A percentile compares a stretch with the other conserved stretches of the same genome.
phyloP scores from a whole-genome alignment of 2,888 invertebrate species.

The Drosophila colorata region DNA sequence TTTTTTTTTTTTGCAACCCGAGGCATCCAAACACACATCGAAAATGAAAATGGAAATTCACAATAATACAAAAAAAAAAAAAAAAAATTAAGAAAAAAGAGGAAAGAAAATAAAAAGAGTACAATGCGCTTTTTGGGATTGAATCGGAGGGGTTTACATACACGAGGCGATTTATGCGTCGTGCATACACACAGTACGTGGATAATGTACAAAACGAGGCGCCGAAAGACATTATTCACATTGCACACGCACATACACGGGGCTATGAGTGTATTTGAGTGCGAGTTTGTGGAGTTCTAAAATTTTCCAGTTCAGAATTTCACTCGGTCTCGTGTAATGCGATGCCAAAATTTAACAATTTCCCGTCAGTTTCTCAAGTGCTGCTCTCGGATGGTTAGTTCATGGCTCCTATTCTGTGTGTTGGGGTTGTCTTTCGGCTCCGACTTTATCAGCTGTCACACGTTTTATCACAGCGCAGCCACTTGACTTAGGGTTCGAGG shows the following conservation, averaged over 20 bases:
- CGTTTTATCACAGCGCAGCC: slow-evolving; percentile 54
- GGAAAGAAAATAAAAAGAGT: slow-evolving; percentile 21
- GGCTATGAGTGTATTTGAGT: slow-evolving; percentile 9
- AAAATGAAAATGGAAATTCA: slow-evolving; percentile 49
- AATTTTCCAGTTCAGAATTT: slow-evolving; percentile 18
- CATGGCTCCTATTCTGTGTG: background rate
- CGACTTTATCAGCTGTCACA: slow-evolving; percentile 61
- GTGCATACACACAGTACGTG: slow-evolving; percentile 36
- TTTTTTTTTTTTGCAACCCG: slow-evolving; percentile 32
- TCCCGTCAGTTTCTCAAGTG: slow-evolving; percentile 53
- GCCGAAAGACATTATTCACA: slow-evolving; percentile 81
- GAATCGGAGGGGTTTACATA: slow-evolving; percentile 29
- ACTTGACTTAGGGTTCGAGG: slow-evolving; percentile 57
- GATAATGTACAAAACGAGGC: slow-evolving; percentile 67
- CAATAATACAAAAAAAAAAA: slow-evolving; percentile 1
- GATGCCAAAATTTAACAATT: slow-evolving; percentile 69
- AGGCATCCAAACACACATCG: slow-evolving; percentile 16
- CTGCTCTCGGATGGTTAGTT: slow-evolving; percentile 27
- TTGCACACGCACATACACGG: slow-evolving; percentile 56
- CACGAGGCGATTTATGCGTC: slow-evolving; percentile 42
- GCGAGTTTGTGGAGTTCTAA: slow-evolving; percentile 40
- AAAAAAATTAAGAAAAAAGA: slow-evolving; percentile 2
- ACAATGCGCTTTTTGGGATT: slow-evolving; percentile 61
- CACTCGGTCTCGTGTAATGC: slow-evolving; percentile 61
- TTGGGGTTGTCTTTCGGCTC: slow-evolving; percentile 2